phyloP scores from a whole-genome alignment of 2,888 invertebrate species.

The Endomychus coccineus region DNA sequence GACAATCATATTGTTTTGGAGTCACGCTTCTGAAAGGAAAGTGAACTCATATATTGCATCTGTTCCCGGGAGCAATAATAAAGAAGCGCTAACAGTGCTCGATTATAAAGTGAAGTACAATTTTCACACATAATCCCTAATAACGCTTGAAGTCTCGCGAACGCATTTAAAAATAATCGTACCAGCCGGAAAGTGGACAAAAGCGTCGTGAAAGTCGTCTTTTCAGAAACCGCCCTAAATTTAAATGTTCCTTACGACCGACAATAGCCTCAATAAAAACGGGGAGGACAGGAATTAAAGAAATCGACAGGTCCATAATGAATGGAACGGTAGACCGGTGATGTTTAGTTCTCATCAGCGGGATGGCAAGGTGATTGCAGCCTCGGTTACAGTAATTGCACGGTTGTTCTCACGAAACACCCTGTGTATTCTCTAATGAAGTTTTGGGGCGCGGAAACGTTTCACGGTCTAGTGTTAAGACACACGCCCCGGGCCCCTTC shows the following conservation, averaged over 20 bases:
- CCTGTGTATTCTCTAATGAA: conserved; percentile 25
- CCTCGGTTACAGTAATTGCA: conserved; percentile 36
- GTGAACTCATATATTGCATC: neutral
- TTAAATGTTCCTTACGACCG: conserved; percentile 37
- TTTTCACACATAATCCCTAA: neutral
- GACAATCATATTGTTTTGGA: too few relatives aligned
- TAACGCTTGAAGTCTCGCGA: neutral
- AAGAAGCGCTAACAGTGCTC: too few relatives aligned
- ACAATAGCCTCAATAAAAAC: conserved; percentile 32
- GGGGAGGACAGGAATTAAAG: conserved; percentile 33
- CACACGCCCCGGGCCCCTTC: conserved; percentile 6
- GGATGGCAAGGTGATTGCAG: conserved; percentile 35
- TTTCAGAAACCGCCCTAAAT: conserved; percentile 28
- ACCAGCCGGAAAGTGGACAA: neutral
- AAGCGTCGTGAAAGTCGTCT: neutral
- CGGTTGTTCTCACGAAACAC: conserved; percentile 6
- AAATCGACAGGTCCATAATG: conserved; percentile 29
- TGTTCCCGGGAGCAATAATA: too few relatives aligned
- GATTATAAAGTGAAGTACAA: neutral
- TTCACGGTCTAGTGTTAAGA: conserved; percentile 15
- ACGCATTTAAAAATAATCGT: conserved; percentile 1
- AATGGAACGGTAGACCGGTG: conserved; percentile 18
- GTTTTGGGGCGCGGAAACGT: conserved; percentile 38
- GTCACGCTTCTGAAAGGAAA: too few relatives aligned
- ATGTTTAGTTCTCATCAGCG: conserved; percentile 37